These are phyloP conservation scores for Nycticebus coucang DNA, from an alignment of 2,113 vertebrate species.

Conservation along the genomic window DNA sequence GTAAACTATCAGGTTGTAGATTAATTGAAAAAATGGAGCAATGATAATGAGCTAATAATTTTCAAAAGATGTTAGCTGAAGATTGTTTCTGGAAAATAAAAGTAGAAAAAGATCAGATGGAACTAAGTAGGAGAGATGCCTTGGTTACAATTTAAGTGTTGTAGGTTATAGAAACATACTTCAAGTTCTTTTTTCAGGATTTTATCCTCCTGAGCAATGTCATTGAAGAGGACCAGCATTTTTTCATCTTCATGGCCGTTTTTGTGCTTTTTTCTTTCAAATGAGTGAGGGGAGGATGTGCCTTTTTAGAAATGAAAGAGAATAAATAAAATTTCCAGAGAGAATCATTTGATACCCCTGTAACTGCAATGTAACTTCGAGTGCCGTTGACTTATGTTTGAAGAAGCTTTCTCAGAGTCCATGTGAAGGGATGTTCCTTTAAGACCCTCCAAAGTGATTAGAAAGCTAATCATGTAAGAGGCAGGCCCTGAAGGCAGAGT, in stretches of 20 bases:
- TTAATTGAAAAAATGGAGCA: slow-evolving; percentile 22
- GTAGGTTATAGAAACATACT: not conserved
- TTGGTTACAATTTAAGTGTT: not conserved
- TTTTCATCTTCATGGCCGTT: not conserved
- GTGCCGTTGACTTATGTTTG: no score
- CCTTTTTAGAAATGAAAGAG: not conserved
- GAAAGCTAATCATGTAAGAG: no score
- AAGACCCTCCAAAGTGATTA: no score
- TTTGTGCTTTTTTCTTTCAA: slow-evolving; percentile 33
- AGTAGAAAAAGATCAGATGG: not conserved
- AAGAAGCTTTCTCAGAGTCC: no score
- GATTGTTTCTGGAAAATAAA: not conserved
- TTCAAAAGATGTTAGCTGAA: not conserved
- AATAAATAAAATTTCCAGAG: not conserved
- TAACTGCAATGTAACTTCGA: no score
- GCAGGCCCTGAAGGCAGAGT: no score
- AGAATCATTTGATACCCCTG: not conserved
- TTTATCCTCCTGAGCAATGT: not conserved
- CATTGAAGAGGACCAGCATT: not conserved
- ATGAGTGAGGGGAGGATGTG: not conserved
- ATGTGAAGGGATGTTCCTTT: no score
- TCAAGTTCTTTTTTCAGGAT: not conserved
- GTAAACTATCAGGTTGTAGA: not conserved
- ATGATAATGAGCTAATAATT: not conserved
- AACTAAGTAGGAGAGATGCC: not conserved